phyloP scores from a whole-genome alignment of 2,113 vertebrate genomes.

The Gobiocypris rarus region DNA sequence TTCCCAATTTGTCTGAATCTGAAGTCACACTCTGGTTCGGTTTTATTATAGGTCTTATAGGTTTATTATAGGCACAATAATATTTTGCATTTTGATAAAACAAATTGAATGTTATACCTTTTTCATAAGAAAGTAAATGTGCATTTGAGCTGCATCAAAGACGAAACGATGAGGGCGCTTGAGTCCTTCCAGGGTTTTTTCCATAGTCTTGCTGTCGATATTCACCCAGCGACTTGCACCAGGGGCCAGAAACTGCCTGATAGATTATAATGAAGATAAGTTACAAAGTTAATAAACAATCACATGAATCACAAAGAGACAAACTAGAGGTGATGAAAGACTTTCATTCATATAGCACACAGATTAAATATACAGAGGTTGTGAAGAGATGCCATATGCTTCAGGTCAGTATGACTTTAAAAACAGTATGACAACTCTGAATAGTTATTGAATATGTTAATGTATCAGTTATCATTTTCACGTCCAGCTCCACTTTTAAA shows the following conservation, averaged over 20 bases:
- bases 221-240: conserved; percentile 92
- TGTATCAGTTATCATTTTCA: too few relatives aligned
- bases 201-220: conserved; percentile 95
- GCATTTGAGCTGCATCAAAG: conserved; percentile 90
- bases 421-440: too few relatives aligned
- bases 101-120: conserved; percentile 76
- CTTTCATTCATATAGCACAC: neutral
- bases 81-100: neutral
- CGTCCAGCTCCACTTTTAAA: too few relatives aligned
- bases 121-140: conserved; percentile 98
- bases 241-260: conserved; percentile 89
- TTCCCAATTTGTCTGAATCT: too few relatives aligned
- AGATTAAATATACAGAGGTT: neutral
- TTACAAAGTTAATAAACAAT: neutral
- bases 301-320: neutral
- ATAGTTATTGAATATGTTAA: too few relatives aligned
- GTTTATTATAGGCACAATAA: too few relatives aligned
- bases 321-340: neutral
- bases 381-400: too few relatives aligned
- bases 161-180: conserved; percentile 85
- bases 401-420: too few relatives aligned
- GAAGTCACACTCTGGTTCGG: too few relatives aligned
- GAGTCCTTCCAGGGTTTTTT: conserved; percentile 84
- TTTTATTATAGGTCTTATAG: too few relatives aligned
- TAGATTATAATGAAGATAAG: neutral